phyloP scores from a whole-genome alignment of 2,888 invertebrate genomes.

The Hecatera dysodea region DNA sequence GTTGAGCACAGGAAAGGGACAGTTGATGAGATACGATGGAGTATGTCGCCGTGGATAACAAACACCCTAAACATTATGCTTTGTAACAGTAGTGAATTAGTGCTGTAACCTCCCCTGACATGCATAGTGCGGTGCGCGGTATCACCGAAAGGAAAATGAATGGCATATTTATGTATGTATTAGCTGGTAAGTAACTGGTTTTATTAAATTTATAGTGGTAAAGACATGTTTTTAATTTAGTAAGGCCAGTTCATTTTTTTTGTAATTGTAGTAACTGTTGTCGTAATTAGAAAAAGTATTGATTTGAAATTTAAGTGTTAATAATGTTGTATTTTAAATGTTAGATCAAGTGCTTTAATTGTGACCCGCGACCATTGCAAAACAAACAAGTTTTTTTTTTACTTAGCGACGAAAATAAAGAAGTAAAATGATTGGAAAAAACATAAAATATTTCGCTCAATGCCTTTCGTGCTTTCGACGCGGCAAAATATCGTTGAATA shows the following conservation, averaged over 20 bases:
- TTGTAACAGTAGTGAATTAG: slow-evolving; percentile 41
- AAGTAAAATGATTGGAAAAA: neutral
- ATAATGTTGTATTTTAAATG: neutral
- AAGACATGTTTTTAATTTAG: neutral
- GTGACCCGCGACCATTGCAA: neutral
- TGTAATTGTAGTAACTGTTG: neutral
- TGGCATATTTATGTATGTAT: slow-evolving; percentile 12
- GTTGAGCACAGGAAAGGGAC: slow-evolving; percentile 27
- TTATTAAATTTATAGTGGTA: slow-evolving; percentile 2
- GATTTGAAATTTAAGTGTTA: neutral
- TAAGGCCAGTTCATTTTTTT: neutral
- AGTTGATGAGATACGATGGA: neutral
- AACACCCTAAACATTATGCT: slow-evolving; percentile 22
- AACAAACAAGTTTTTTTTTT: neutral
- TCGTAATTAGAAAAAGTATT: slow-evolving; percentile 7
- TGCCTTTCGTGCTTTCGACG: neutral
- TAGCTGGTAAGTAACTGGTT: slow-evolving; percentile 42
- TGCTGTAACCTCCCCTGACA: slow-evolving; percentile 31
- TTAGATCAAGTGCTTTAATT: neutral
- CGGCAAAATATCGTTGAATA: neutral
- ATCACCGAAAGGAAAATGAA: neutral
- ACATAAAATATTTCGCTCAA: neutral
- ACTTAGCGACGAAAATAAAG: neutral
- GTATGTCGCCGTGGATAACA: neutral
- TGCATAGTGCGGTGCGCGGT: slow-evolving; percentile 12